phyloP scores from a whole-genome alignment of 2,888 invertebrate genomes.

The Piscicola geometra region DNA sequence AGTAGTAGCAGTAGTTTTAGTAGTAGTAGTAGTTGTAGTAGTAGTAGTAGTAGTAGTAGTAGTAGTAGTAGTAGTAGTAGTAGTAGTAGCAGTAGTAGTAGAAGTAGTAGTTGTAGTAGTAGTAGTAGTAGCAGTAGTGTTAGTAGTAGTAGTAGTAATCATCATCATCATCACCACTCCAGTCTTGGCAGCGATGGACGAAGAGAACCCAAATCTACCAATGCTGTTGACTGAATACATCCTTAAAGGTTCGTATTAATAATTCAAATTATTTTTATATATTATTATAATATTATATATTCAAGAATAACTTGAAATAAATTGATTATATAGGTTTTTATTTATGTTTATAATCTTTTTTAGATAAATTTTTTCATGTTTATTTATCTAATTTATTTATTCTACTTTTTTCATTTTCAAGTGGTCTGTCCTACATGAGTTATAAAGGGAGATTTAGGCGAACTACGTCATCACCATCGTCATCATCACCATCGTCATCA shows the following conservation, averaged over 20 bases:
- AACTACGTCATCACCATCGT: conserved; percentile 20
- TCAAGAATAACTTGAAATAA: conserved; percentile 3
- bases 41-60: no score
- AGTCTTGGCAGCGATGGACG: conserved; percentile 28
- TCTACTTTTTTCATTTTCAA: background rate
- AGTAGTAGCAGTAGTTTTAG: no score
- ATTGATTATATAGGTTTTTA: background rate
- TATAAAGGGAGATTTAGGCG: no score
- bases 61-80: no score
- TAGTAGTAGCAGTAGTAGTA: no score
- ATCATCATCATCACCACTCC: background rate
- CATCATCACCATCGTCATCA: conserved; percentile 23
- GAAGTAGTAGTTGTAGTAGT: no score
- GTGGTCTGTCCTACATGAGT: no score
- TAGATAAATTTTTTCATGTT: background rate
- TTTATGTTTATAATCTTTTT: background rate
- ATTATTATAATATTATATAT: background rate
- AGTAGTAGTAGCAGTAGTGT: no score
- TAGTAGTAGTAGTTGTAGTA: no score
- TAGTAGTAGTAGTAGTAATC: background rate
- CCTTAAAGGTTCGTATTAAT: conserved; percentile 23
- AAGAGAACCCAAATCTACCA: conserved; percentile 26
- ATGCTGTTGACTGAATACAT: conserved; percentile 31
- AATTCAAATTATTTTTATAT: conserved; percentile 6
- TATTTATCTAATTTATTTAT: background rate